A percentile compares a stretch with the other conserved stretches of the same genome.
Evolutionary conservation across 1,140 invertebrate genomes (phyloP).

Genomic region (Cherax destructor): DNA sequence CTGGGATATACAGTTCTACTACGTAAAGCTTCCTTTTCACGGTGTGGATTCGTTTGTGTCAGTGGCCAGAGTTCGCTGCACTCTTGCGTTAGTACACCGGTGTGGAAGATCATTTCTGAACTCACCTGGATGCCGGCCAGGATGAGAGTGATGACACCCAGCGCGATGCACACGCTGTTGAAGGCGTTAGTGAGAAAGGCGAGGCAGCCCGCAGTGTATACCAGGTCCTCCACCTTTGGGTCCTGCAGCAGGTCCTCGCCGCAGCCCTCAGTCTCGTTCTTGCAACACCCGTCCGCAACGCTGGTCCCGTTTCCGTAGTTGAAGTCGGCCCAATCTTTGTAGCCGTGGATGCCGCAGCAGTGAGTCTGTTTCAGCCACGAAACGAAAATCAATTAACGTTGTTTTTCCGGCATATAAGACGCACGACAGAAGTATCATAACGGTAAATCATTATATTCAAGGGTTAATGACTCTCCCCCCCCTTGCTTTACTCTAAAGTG

Average conservation of each 20-base stretch:
- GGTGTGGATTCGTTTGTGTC: neutral
- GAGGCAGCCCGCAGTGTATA: constrained; percentile 27
- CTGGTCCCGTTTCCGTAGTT: neutral
- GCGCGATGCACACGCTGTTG: neutral
- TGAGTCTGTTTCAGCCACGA: neutral
- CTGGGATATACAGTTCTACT: too few species aligned
- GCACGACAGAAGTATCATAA: too few species aligned
- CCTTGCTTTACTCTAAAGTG: too few species aligned
- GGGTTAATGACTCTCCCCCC: too few species aligned
- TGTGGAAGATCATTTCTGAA: neutral
- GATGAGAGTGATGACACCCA: constrained; percentile 18
- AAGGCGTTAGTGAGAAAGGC: constrained; percentile 22
- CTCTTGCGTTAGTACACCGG: neutral
- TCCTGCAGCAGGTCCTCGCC: neutral
- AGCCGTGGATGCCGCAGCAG: constrained; percentile 35
- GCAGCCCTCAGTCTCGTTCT: constrained; percentile 15
- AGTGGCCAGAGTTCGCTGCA: too few species aligned
- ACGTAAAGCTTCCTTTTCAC: too few species aligned
- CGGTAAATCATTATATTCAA: too few species aligned
- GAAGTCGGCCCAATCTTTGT: constrained; percentile 30
- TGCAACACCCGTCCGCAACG: constrained; percentile 48
- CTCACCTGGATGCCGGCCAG: constrained; percentile 33
- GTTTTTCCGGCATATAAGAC: too few species aligned
- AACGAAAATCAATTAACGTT: too few species aligned
- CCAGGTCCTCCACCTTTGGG: neutral